phyloP scores from a whole-genome alignment of 2,888 invertebrate species.

The Ectemnius cavifrons region DNA sequence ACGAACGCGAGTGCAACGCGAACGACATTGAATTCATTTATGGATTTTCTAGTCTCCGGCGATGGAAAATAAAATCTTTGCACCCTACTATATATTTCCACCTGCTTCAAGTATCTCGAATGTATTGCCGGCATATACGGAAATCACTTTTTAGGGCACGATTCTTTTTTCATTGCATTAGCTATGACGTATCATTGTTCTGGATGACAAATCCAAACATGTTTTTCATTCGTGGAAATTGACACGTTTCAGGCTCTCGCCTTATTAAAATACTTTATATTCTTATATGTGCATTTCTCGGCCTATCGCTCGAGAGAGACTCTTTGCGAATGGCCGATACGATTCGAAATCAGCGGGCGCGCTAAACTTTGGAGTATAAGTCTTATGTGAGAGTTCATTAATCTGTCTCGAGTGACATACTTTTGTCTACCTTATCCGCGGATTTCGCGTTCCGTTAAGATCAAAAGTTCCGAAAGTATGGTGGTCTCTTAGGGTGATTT shows the following conservation, averaged over 20 bases:
- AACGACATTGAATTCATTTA: constrained; percentile 39
- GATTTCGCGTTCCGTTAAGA: not conserved
- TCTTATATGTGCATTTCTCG: constrained; percentile 29
- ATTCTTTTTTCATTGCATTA: constrained; percentile 13
- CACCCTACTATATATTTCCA: constrained; percentile 27
- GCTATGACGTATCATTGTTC: constrained; percentile 29
- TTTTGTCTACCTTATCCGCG: constrained; percentile 17
- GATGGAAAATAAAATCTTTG: constrained; percentile 47
- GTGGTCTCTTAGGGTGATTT: constrained; percentile 21
- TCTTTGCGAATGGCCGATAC: constrained; percentile 12
- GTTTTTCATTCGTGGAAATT: constrained; percentile 51
- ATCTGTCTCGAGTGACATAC: constrained; percentile 18
- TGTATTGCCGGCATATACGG: constrained; percentile 27
- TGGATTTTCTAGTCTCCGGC: constrained; percentile 37
- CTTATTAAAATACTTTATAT: constrained; percentile 56
- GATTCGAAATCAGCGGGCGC: constrained; percentile 24
- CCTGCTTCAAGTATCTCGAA: constrained; percentile 36
- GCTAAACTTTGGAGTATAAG: constrained; percentile 30
- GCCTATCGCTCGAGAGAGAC: constrained; percentile 14
- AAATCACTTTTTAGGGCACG: constrained; percentile 1
- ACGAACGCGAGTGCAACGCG: constrained; percentile 27
- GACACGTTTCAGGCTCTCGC: constrained; percentile 51
- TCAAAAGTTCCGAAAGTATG: not conserved
- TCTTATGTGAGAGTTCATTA: constrained; percentile 23
- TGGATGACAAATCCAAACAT: constrained; percentile 30